Evolutionary conservation across 2,888 invertebrate genomes (phyloP).

Genomic region (Agrenia bidenticulata): DNA sequence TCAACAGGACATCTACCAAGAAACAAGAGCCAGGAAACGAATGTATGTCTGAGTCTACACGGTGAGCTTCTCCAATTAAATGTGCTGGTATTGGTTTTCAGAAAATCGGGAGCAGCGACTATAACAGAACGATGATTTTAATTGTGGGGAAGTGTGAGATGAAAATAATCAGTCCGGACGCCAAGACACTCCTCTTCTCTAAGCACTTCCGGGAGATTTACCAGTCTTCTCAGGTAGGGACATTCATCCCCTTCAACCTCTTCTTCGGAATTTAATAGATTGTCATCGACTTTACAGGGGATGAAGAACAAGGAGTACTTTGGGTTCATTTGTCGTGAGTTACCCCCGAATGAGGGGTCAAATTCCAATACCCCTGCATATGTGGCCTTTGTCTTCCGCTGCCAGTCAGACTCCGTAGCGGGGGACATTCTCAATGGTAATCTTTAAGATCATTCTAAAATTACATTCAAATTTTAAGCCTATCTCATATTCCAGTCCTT

Average conservation of each 20-base stretch:
- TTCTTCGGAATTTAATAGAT: too few relatives aligned
- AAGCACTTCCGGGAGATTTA: slow-evolving; percentile 85
- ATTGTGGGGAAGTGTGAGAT: slow-evolving; percentile 83
- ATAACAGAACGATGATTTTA: slow-evolving; percentile 91
- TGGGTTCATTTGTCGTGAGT: slow-evolving; percentile 89
- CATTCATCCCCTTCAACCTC: too few relatives aligned
- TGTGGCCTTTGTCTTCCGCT: slow-evolving; percentile 85
- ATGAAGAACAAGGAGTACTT: slow-evolving; percentile 80
- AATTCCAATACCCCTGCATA: slow-evolving; percentile 58
- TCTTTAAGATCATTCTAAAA: background rate
- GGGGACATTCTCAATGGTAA: slow-evolving; percentile 73
- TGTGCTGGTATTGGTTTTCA: background rate
- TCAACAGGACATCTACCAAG: slow-evolving; percentile 58
- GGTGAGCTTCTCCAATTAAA: too few relatives aligned
- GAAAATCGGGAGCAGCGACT: slow-evolving; percentile 60
- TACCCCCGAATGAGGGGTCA: slow-evolving; percentile 36
- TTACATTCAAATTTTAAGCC: background rate
- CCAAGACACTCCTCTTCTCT: slow-evolving; percentile 84
- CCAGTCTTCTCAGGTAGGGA: slow-evolving; percentile 72
- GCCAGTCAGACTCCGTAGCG: slow-evolving; percentile 80
- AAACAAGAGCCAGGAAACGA: slow-evolving; percentile 22
- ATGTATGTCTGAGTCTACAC: slow-evolving; percentile 36
- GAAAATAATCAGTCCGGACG: slow-evolving; percentile 86
- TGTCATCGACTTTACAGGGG: slow-evolving; percentile 61
- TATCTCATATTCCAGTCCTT: slow-evolving; percentile 64